Evolutionary conservation across 2,888 invertebrate species (phyloP), one percentile per base, ranked within the genome.

Genomic region (Ferdinandea cuprea): DNA sequence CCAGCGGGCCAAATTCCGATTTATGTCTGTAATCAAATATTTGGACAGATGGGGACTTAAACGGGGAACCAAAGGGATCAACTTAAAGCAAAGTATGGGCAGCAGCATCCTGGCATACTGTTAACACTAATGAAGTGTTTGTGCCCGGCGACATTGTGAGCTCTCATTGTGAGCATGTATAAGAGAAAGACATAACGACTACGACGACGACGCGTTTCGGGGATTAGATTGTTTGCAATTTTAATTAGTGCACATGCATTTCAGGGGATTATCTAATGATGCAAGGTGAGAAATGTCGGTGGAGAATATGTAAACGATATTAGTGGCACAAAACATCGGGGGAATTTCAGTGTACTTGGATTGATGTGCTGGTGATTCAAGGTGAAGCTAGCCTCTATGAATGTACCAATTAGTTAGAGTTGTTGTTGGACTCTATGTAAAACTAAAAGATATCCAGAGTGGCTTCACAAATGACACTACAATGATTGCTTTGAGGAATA

Each of bases 1-100:
- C n/a, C 37, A 48, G 58, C 46, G 50, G 44, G 11, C 19, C 44
- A 83, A 83, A 83, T 74, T 65, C 68, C 73, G 56, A 79, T 79
- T 84, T 73, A 79, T 84, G 73, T 63, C 58, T 79, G 74, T 79
- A 84, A 84, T 84, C 84, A 84, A 79, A 84, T 79, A 84, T 79
- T 79, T 69, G 84, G 79, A 79, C 74, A 69, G 73, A 74, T 84
- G 84, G 73, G 83, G 68, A 83, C 77, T 77, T 68, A 56, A 42
- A 37, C 19, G 73, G 32, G 11, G 8, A 35, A 37, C 17, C 28
- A 30, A 59, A 48, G 32, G 32, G 63, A 15, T 25, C 25, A 25
- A 25, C 25, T 25, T 25, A 25, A 35, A 48, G 9, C 40, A 40
- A 46, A 19, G 9, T 71, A 40, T 46, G 56, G 9, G 15, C 52